These are phyloP conservation scores for Eilema caniola DNA, from an alignment of 2,888 invertebrate genomes.

Conservation along the genomic window DNA sequence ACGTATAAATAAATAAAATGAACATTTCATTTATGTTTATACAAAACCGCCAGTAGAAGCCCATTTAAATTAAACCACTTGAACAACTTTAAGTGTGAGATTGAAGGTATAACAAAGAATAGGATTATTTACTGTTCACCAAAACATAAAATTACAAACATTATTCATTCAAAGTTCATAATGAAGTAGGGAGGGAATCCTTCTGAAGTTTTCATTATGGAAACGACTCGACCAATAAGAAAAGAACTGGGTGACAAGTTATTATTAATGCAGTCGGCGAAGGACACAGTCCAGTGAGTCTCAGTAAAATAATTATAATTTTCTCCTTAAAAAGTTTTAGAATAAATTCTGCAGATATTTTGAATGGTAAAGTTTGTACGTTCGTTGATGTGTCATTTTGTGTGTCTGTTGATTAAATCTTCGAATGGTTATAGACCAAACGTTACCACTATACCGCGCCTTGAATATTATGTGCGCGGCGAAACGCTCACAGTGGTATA, in stretches of 20 bases:
- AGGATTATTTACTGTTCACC: conserved; percentile 44
- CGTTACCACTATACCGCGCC: too few relatives aligned
- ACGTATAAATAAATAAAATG: not conserved
- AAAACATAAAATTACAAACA: conserved; percentile 52
- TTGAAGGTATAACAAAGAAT: conserved; percentile 42
- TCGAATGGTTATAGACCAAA: too few relatives aligned
- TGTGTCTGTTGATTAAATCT: too few relatives aligned
- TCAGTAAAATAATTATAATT: conserved; percentile 22
- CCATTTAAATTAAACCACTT: conserved; percentile 46
- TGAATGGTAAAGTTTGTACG: not conserved
- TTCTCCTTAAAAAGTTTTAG: not conserved
- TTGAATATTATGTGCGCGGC: too few relatives aligned
- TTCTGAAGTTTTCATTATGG: conserved; percentile 54
- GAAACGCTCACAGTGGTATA: too few relatives aligned
- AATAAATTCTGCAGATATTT: not conserved
- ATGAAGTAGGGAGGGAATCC: conserved; percentile 44
- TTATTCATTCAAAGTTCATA: conserved; percentile 51
- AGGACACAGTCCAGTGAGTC: conserved; percentile 27
- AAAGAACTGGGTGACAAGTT: conserved; percentile 52
- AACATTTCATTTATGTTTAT: conserved; percentile 14
- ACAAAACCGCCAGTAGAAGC: conserved; percentile 28
- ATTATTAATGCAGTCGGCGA: conserved; percentile 49
- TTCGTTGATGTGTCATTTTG: not conserved
- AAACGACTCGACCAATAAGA: conserved; percentile 51
- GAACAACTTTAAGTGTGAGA: conserved; percentile 24